Evolutionary conservation across 2,888 invertebrate species (phyloP).

Genomic region (Biston betularia): DNA sequence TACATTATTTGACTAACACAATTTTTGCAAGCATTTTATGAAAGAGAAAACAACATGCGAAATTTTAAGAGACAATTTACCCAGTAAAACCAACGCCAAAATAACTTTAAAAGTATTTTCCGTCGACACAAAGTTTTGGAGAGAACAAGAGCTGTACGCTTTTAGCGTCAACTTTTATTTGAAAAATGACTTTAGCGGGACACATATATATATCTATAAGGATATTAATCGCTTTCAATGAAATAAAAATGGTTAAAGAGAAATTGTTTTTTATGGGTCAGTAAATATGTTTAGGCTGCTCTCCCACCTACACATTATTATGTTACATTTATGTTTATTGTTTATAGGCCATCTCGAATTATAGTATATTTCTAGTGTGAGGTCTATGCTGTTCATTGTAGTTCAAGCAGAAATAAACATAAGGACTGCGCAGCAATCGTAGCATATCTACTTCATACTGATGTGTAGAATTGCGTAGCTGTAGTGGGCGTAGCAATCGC

Average conservation of each 20-base stretch:
- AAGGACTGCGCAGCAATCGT: neutral
- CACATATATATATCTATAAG: conserved; percentile 1
- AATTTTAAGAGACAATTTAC: conserved; percentile 32
- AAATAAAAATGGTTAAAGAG: conserved; percentile 18
- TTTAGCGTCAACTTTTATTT: conserved; percentile 21
- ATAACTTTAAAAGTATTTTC: conserved; percentile 27
- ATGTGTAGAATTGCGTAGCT: neutral
- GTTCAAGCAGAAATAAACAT: too few relatives aligned
- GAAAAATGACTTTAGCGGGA: conserved; percentile 17
- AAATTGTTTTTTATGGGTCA: conserved; percentile 12
- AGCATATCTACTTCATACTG: too few relatives aligned
- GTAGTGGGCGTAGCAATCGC: neutral
- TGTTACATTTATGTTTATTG: too few relatives aligned
- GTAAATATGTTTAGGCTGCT: neutral
- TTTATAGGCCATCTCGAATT: too few relatives aligned
- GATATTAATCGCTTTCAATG: conserved; percentile 16
- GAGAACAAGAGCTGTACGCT: conserved; percentile 9
- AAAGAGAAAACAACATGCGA: conserved; percentile 24
- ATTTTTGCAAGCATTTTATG: conserved; percentile 22
- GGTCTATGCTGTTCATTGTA: too few relatives aligned
- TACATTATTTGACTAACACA: conserved; percentile 16
- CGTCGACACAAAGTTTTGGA: conserved; percentile 15
- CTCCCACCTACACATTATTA: too few relatives aligned
- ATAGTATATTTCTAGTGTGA: too few relatives aligned
- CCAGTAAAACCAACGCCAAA: conserved; percentile 19